Evolutionary conservation across 2,888 invertebrate genomes (phyloP).

Genomic region (Limnephilus rhombicus): DNA sequence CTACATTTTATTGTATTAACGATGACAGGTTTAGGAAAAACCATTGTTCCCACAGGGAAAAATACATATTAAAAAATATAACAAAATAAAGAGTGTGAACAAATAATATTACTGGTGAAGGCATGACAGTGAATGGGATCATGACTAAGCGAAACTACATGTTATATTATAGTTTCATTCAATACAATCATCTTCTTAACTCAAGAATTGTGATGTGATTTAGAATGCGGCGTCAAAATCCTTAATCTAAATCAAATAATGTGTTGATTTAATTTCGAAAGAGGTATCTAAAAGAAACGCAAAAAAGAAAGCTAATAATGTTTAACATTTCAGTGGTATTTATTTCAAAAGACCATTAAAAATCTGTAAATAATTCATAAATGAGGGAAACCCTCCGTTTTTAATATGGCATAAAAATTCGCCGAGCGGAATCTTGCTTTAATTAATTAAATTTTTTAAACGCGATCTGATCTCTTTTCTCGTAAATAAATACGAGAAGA

Average conservation of each 20-base stretch:
- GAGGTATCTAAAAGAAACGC: background rate
- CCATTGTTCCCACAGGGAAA: no score
- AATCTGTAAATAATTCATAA: background rate
- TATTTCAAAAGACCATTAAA: background rate
- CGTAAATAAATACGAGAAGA: conserved; percentile 24
- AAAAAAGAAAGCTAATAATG: background rate
- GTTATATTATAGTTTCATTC: no score
- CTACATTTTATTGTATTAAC: no score
- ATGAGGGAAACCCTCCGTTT: background rate
- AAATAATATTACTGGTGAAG: no score
- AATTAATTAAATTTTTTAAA: conserved; percentile 24
- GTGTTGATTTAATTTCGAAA: background rate
- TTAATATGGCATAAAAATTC: conserved; percentile 34
- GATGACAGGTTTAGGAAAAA: no score
- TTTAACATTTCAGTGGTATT: background rate
- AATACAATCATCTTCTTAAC: no score
- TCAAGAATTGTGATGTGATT: background rate
- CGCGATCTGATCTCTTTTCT: conserved; percentile 2
- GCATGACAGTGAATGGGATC: no score
- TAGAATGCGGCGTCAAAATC: background rate
- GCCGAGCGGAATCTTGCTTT: background rate
- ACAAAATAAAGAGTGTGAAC: no score
- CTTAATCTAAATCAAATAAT: background rate
- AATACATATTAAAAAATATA: no score
- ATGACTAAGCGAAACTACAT: no score